These are phyloP conservation scores for Nothobranchius furzeri DNA, from an alignment of 2,113 vertebrate species.

Conservation along the genomic window DNA sequence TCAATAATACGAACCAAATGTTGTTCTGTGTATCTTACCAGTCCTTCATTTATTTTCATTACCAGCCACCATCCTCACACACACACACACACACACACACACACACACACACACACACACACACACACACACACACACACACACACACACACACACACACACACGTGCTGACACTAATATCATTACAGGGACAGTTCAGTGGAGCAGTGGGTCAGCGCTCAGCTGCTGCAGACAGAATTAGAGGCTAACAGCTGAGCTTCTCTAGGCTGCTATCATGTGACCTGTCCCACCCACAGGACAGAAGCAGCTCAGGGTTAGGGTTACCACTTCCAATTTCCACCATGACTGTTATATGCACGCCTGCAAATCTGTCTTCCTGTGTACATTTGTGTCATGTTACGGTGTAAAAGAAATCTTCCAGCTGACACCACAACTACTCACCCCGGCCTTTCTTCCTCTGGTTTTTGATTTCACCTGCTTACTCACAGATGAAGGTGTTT, in stretches of 20 bases:
- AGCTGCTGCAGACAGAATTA: conserved; percentile 77
- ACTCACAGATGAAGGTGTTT: too few species aligned
- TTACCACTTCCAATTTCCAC: conserved; percentile 57
- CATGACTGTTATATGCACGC: conserved; percentile 10
- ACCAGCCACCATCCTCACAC: conserved; percentile 18
- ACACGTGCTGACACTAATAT: too few species aligned
- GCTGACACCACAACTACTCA: conserved; percentile 28
- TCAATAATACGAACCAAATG: not conserved
- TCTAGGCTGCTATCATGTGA: conserved; percentile 72
- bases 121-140: conserved; percentile 16
- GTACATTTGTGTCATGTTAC: conserved; percentile 10
- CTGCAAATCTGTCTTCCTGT: conserved; percentile 33
- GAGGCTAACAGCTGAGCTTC: conserved; percentile 78
- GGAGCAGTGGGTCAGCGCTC: conserved; percentile 62
- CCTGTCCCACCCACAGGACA: conserved; percentile 64
- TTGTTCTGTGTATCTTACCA: not conserved
- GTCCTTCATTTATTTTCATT: not conserved
- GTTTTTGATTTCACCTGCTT: conserved; percentile 28
- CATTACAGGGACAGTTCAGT: conserved; percentile 45
- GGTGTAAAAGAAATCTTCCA: conserved; percentile 3
- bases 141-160: too few species aligned
- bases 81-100: conserved; percentile 3
- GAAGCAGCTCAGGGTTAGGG: conserved; percentile 53
- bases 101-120: conserved; percentile 1
- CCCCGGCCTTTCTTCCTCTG: conserved; percentile 41